phyloP scores from a whole-genome alignment of 2,113 vertebrate genomes.

The Tauraco erythrolophus region DNA sequence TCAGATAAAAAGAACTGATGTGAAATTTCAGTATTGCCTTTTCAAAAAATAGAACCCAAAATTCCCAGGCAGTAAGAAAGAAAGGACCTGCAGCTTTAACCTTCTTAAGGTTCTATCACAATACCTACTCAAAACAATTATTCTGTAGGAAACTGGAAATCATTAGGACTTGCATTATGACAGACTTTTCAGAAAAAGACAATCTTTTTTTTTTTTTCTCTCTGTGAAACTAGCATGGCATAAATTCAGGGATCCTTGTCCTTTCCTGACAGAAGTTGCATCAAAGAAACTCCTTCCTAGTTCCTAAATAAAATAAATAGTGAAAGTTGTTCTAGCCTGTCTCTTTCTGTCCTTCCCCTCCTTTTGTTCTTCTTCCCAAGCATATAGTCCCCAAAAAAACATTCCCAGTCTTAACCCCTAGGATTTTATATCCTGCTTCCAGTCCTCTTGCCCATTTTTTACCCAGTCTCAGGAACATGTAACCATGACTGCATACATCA shows the following conservation, averaged over 20 bases:
- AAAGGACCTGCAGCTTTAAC: neutral
- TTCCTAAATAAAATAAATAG: neutral
- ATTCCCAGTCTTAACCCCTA: neutral
- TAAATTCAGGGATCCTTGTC: neutral
- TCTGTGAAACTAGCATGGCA: neutral
- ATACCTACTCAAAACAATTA: neutral
- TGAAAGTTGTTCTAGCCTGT: neutral
- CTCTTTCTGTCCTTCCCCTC: neutral
- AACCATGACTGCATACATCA: neutral
- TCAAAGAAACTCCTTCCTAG: neutral
- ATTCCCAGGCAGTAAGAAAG: neutral
- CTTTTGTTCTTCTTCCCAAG: neutral
- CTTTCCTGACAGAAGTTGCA: neutral
- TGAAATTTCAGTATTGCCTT: neutral
- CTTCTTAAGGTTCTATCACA: neutral
- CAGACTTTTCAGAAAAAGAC: neutral
- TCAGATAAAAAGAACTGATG: neutral
- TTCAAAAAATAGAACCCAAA: neutral
- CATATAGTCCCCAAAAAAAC: neutral
- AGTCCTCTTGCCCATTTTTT: neutral
- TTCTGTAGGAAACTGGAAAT: neutral
- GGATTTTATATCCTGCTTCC: neutral
- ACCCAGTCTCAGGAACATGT: neutral
- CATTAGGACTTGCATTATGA: neutral
- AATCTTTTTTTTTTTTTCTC: neutral